Conservation (phyloP, 1,140 invertebrate species). For the Drosophila tsacasi region DNA sequence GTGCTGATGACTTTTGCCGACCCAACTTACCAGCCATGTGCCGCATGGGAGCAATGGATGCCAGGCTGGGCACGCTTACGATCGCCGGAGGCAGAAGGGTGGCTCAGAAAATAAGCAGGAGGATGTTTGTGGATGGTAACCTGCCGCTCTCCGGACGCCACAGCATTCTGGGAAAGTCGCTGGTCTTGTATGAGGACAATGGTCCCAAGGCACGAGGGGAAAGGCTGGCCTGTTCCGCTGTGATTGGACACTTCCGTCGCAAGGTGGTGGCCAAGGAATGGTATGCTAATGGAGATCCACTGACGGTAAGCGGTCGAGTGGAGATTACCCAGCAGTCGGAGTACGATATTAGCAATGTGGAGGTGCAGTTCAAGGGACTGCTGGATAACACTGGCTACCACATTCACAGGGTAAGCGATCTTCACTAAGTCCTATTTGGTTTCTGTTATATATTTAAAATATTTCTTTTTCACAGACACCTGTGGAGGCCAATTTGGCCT, state of each 20-base stretch:
- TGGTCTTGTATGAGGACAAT: slow-evolving; percentile 95
- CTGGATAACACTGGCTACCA: slow-evolving; percentile 90
- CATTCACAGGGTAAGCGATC: slow-evolving; percentile 90
- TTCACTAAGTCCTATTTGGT: not conserved
- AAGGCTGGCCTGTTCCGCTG: slow-evolving; percentile 94
- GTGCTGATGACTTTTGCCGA: slow-evolving; percentile 87
- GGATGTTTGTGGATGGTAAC: slow-evolving; percentile 91
- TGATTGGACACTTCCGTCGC: slow-evolving; percentile 90
- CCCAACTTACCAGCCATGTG: slow-evolving; percentile 87
- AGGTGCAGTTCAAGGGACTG: slow-evolving; percentile 92
- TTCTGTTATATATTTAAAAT: not conserved
- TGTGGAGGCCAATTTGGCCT: slow-evolving; percentile 92
- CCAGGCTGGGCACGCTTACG: slow-evolving; percentile 90
- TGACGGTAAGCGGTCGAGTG: slow-evolving; percentile 89
- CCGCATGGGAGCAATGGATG: slow-evolving; percentile 89
- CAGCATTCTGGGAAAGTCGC: slow-evolving; percentile 92
- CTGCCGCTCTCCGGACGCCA: slow-evolving; percentile 91
- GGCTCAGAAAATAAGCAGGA: slow-evolving; percentile 88
- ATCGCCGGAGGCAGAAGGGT: slow-evolving; percentile 90
- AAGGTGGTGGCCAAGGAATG: slow-evolving; percentile 95
- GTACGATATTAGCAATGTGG: slow-evolving; percentile 92
- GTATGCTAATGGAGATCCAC: slow-evolving; percentile 91
- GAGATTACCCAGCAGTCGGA: slow-evolving; percentile 94
- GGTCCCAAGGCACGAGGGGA: slow-evolving; percentile 94
- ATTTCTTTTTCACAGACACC: slow-evolving; percentile 87